These are phyloP conservation scores for Hanleya hanleyi DNA, from an alignment of 2,888 invertebrate species.

Conservation along the genomic window DNA sequence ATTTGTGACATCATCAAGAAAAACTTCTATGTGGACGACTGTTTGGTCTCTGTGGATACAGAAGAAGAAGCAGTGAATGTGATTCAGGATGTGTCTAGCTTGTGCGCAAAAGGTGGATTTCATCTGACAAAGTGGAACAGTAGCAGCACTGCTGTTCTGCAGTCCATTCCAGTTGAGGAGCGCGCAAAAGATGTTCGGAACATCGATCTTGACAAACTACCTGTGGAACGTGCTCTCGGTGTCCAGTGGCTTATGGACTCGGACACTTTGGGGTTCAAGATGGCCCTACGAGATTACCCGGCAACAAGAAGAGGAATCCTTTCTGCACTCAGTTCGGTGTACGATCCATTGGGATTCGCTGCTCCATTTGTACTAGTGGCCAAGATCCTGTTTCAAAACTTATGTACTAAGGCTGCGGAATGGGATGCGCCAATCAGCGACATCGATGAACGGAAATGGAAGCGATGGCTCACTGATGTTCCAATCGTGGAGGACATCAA, in stretches of 20 bases:
- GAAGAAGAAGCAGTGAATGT: no score
- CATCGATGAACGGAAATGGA: constrained; percentile 20
- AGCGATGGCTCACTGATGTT: constrained; percentile 31
- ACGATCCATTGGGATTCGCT: constrained; percentile 41
- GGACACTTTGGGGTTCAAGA: constrained; percentile 13
- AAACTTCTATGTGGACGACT: no score
- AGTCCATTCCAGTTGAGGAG: no score
- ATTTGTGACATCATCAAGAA: no score
- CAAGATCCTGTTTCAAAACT: constrained; percentile 33
- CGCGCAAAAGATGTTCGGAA: no score
- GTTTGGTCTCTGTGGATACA: no score
- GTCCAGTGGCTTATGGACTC: constrained; percentile 14
- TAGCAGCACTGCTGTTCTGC: no score
- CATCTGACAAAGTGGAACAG: constrained; percentile 18
- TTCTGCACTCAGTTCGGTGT: constrained; percentile 37
- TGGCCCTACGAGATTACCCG: constrained; percentile 35
- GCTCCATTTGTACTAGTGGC: constrained; percentile 32
- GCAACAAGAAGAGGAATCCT: no score
- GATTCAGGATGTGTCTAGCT: neutral
- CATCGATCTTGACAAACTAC: neutral
- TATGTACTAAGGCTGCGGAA: constrained; percentile 26
- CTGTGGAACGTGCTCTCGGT: constrained; percentile 18
- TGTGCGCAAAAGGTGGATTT: constrained; percentile 12
- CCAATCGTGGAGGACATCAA: constrained; percentile 24
- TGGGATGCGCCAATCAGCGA: constrained; percentile 40